A percentile compares a stretch with the other conserved stretches of the same genome.
Conservation (phyloP, 1,140 invertebrate genomes). For the Drosophila bifasciata region DNA sequence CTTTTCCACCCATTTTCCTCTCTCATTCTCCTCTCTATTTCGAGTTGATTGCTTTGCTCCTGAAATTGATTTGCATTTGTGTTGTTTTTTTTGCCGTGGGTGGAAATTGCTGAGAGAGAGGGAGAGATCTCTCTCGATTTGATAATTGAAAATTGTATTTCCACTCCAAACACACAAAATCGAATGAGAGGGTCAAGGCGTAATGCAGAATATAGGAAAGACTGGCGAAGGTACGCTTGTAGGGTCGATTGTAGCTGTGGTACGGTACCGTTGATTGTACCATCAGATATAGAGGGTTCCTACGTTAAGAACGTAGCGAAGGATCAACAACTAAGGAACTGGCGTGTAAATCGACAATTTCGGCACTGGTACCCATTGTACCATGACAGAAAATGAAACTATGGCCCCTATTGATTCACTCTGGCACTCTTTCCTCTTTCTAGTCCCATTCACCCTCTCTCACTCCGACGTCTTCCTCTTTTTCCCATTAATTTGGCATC, state of each 20-base stretch:
- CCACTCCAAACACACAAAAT: too few relatives aligned
- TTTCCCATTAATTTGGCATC: slow-evolving; percentile 40
- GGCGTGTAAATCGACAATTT: too few relatives aligned
- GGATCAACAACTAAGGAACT: too few relatives aligned
- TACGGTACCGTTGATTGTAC: too few relatives aligned
- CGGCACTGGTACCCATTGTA: too few relatives aligned
- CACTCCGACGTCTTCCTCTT: neutral
- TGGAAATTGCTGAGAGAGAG: slow-evolving; percentile 44
- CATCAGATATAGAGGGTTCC: too few relatives aligned
- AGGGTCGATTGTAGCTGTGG: too few relatives aligned
- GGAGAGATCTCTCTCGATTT: slow-evolving; percentile 24
- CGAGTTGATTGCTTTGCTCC: slow-evolving; percentile 49
- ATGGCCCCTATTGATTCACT: neutral
- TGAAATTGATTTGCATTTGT: slow-evolving; percentile 64
- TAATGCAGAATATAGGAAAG: neutral
- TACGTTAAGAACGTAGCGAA: too few relatives aligned
- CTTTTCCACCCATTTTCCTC: slow-evolving; percentile 12
- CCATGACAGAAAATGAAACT: neutral
- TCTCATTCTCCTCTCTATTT: slow-evolving; percentile 7
- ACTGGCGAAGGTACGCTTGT: too few relatives aligned
- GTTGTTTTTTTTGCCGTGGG: slow-evolving; percentile 1
- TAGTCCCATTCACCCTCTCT: neutral
- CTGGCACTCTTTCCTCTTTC: neutral
- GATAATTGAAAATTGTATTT: slow-evolving; percentile 73
- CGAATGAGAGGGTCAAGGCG: slow-evolving; percentile 27